Percentiles rank a stretch among this genome's conserved stretches.
These are phyloP conservation scores for Tautogolabrus adspersus DNA, from an alignment of 2,113 vertebrate genomes.

Conservation along the genomic window DNA sequence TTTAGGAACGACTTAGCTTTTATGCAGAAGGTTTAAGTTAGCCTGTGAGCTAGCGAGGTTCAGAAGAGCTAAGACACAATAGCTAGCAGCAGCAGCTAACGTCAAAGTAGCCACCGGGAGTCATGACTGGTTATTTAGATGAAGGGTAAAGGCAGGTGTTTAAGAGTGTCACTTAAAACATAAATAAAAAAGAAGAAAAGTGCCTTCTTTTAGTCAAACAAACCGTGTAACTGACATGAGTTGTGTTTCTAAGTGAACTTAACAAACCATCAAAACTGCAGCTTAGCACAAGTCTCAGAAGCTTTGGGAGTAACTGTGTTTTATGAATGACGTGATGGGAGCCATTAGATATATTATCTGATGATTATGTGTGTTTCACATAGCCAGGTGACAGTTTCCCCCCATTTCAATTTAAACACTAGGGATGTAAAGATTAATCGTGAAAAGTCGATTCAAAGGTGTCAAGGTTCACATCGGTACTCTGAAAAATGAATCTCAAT, in stretches of 20 bases:
- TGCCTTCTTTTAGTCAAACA: background rate
- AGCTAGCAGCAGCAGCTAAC: slow-evolving; percentile 23
- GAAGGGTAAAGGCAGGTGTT: background rate
- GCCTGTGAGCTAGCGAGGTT: background rate
- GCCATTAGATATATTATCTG: too few relatives aligned
- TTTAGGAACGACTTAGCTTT: background rate
- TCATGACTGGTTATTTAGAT: background rate
- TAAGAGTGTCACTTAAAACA: background rate
- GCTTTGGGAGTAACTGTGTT: too few relatives aligned
- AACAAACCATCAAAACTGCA: background rate
- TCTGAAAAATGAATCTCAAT: too few relatives aligned
- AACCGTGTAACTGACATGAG: too few relatives aligned
- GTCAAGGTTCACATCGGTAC: too few relatives aligned
- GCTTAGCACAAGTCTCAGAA: background rate
- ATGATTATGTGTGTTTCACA: background rate
- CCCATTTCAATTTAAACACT: too few relatives aligned
- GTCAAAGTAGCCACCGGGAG: background rate
- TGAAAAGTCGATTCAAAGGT: too few relatives aligned
- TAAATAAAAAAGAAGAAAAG: too few relatives aligned
- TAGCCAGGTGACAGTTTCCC: background rate
- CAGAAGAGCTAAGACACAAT: background rate
- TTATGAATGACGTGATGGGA: too few relatives aligned
- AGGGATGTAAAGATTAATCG: too few relatives aligned
- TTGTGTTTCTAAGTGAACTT: background rate
- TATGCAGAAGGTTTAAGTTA: background rate